A percentile compares a stretch with the other conserved stretches of the same genome.
These are phyloP conservation scores for Acleris emargana DNA, from an alignment of 2,888 invertebrate species.

Conservation along the genomic window DNA sequence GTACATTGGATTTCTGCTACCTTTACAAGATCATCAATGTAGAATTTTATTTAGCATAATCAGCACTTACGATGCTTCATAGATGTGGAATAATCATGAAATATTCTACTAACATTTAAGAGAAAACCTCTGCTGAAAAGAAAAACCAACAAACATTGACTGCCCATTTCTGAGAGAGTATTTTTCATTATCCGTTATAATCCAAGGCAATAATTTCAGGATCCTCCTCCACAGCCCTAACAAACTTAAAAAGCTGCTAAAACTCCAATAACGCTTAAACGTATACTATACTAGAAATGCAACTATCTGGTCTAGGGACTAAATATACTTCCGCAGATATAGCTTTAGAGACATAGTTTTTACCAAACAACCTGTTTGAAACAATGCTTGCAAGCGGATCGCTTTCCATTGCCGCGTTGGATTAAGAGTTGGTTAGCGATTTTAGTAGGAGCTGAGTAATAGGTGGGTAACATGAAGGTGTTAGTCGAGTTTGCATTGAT, in stretches of 20 bases:
- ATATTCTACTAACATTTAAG: no score
- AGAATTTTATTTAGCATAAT: no score
- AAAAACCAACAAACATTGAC: no score
- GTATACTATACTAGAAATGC: conserved; percentile 74
- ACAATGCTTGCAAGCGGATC: conserved; percentile 47
- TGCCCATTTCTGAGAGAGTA: no score
- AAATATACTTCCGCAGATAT: conserved; percentile 74
- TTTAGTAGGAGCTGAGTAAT: conserved; percentile 45
- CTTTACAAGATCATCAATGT: no score
- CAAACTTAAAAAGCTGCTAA: conserved; percentile 63
- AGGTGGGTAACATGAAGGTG: conserved; percentile 42
- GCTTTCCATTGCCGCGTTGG: conserved; percentile 50
- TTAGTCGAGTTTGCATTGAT: conserved; percentile 46
- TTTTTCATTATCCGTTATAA: no score
- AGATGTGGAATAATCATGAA: no score
- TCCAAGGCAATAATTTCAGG: not conserved
- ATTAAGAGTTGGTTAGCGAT: conserved; percentile 12
- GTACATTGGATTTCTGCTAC: no score
- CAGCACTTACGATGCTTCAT: no score
- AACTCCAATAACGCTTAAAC: conserved; percentile 70
- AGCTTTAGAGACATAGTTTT: conserved; percentile 76
- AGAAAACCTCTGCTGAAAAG: no score
- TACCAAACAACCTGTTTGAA: conserved; percentile 58
- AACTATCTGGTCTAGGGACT: conserved; percentile 77
- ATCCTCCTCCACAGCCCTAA: conserved; percentile 47